A percentile compares a stretch with the other conserved stretches of the same genome.
Evolutionary conservation across 2,113 vertebrate genomes (phyloP).

Genomic region (Chrysemys picta): DNA sequence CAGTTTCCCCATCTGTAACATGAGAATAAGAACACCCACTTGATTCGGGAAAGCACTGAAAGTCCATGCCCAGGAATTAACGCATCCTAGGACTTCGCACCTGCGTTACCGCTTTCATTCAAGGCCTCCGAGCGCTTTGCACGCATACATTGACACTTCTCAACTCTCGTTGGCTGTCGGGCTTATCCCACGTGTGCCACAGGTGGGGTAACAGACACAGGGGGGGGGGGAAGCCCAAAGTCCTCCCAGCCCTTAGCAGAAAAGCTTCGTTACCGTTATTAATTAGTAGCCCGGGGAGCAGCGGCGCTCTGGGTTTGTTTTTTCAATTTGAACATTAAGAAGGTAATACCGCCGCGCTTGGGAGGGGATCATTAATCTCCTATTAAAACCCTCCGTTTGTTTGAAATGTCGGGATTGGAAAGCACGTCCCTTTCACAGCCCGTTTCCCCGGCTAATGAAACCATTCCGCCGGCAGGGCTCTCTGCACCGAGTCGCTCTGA

Average conservation of each 20-base stretch:
- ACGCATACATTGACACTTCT: background rate
- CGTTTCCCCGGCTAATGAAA: slow-evolving; percentile 34
- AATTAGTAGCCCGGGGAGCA: background rate
- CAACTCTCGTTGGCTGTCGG: background rate
- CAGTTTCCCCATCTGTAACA: background rate
- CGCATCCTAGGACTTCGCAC: no score
- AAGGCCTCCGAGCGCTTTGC: background rate
- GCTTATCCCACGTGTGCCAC: background rate
- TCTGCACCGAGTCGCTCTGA: background rate
- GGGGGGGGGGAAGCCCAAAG: background rate
- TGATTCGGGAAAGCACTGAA: background rate
- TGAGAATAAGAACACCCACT: background rate
- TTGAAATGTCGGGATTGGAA: slow-evolving; percentile 12
- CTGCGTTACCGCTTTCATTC: no score
- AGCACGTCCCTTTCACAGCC: slow-evolving; percentile 21
- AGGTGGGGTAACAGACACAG: background rate
- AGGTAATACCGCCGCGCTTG: background rate
- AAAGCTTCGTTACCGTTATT: background rate
- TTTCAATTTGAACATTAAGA: background rate
- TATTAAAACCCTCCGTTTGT: slow-evolving; percentile 42
- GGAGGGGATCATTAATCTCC: slow-evolving; percentile 43
- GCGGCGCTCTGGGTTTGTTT: background rate
- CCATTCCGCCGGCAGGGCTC: background rate
- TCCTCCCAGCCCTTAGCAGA: background rate
- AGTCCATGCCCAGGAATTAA: background rate